Base-by-base conservation (phyloP, 2,888 invertebrate species). In the Mythimna pallens region DNA sequence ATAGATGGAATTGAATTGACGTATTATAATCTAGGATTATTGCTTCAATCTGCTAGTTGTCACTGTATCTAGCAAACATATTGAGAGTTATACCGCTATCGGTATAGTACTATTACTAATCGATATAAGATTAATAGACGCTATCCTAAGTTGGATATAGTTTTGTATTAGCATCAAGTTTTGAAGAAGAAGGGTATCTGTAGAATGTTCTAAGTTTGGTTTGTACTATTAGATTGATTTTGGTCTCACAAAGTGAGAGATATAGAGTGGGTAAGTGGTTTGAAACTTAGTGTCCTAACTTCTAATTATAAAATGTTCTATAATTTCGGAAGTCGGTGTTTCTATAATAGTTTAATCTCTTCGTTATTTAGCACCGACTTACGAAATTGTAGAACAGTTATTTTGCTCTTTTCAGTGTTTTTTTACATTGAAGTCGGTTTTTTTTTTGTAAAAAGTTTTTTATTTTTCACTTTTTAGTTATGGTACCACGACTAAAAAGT, bases 151-250 rank as follows among this genome's bases (percentile, higher is more conserved):
- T 70, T 52, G 0, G 6, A 12, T 34, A 20, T 25, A 34, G 62
- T 62, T 61, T 57, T 3, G 34, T 70, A 70, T 40, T 8, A 61
- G 36, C 36, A 43, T 34, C 9, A 10, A 25, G 22, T 43, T 40
- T 72, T 59, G n/a, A n/a, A n/a, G n/a, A n/a, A n/a, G 43, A 17
- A n/a, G 57, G 50, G 57, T 50, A 54, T 73, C n/a, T 52, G 57
- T n/a, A 52, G 34, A 65, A 65, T 34, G 20, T 50, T 20, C 52
- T 3, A 61, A 47, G 59, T 76, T 74, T 67, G 47, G 59, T 73
- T 74, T 63, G 25, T 62, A 47, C 34, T 62, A n/a, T 54, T 72
- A 61, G n/a, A 73, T 73, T 30, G 63, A 62, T 63, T 30, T 64
- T 64, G 57, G 40, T 50, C n/a, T 22, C 12, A 4, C 20, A 22